Conservation (phyloP, 2,888 invertebrate species). For the Aspidiotus destructor region DNA sequence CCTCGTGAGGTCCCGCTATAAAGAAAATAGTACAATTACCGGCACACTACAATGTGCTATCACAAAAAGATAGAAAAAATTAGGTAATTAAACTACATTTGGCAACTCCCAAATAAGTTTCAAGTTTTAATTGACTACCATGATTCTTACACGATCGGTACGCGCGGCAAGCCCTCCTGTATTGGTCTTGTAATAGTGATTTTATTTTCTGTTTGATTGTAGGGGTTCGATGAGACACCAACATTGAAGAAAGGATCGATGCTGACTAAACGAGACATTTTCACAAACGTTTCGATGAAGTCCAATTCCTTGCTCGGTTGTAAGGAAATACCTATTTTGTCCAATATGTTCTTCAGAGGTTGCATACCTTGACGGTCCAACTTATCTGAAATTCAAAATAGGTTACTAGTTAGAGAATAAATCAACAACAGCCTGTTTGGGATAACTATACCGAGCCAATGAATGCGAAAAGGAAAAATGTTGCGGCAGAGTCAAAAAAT, state of each 20-base stretch:
- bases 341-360: not conserved
- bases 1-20: too few relatives aligned
- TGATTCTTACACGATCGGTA: not conserved
- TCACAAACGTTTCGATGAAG: not conserved
- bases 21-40: too few relatives aligned
- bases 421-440: too few relatives aligned
- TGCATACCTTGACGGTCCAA: not conserved
- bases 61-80: too few relatives aligned
- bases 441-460: too few relatives aligned
- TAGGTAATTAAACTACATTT: too few relatives aligned
- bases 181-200: not conserved
- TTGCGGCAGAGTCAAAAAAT: not conserved
- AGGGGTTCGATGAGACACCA: slow-evolving; percentile 3
- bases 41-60: too few relatives aligned
- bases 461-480: not conserved
- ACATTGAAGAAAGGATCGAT: slow-evolving; percentile 1
- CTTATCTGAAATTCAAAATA: not conserved
- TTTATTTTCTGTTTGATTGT: slow-evolving; percentile 5
- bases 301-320: not conserved
- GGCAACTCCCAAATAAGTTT: too few relatives aligned
- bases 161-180: not conserved
- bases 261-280: not conserved
- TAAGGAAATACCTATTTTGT: not conserved
- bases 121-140: too few relatives aligned
- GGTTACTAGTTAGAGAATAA: too few relatives aligned